phyloP scores from a whole-genome alignment of 2,797 vertebrate species.

The Ctenopoma kingsleyae region DNA sequence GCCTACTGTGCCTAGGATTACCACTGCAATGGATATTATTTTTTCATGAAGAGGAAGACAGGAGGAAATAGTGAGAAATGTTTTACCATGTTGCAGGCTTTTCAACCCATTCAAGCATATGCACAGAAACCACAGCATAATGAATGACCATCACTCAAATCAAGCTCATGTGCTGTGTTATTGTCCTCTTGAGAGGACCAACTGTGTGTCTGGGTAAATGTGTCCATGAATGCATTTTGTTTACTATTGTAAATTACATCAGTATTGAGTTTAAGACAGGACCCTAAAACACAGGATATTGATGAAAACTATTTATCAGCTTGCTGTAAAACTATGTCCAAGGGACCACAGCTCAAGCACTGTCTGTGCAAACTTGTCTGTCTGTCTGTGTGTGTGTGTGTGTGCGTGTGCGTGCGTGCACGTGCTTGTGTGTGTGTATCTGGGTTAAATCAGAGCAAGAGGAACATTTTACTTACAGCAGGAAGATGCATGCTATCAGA shows the following conservation, averaged over 20 bases:
- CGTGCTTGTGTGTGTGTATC: constrained; percentile 21
- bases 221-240: constrained; percentile 26
- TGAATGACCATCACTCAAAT: constrained; percentile 48
- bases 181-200: constrained; percentile 23
- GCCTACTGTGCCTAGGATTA: constrained; percentile 63
- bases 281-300: constrained; percentile 32
- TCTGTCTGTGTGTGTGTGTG: neutral
- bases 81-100: constrained; percentile 27
- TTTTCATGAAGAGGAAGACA: constrained; percentile 37
- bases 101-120: constrained; percentile 41
- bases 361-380: constrained; percentile 20
- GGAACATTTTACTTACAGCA: constrained; percentile 56
- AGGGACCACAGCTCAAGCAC: constrained; percentile 4
- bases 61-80: constrained; percentile 1
- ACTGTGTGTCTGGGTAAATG: constrained; percentile 13
- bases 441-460: constrained; percentile 36
- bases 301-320: constrained; percentile 56
- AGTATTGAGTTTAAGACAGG: constrained; percentile 13
- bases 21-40: constrained; percentile 39
- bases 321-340: constrained; percentile 28
- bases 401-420: neutral
- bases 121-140: constrained; percentile 34
- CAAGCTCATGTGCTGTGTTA: constrained; percentile 43
- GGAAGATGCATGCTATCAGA: constrained; percentile 57
- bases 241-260: constrained; percentile 44